Base-by-base conservation (phyloP, 2,888 invertebrate species). In the Parnassius apollo region DNA sequence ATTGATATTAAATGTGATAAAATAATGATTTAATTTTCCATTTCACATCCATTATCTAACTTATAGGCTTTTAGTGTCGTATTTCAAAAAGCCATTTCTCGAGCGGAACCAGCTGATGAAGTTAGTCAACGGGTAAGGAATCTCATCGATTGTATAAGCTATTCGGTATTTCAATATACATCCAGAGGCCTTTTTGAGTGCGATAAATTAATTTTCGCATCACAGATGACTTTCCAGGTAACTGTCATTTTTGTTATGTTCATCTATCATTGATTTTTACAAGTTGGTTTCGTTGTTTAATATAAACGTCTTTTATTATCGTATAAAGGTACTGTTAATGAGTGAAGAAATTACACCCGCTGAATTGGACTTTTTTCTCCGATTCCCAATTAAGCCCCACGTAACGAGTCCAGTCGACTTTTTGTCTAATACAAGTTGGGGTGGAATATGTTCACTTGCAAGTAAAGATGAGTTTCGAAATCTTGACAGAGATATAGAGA, bases 151-250 rank as follows among this genome's bases (percentile, higher is more conserved):
- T 97, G 97, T 82, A 98, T 99, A 74, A 97, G 97, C 46, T 98
- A 96, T 83, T 97, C 97, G 1, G 98, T 99, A 2, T 99, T 97
- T 81, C 96, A 97, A 85, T 99, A 99, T 87, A 98, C 98, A 3
- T 96, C 97, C 0, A 92, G 98, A 75, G 98, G 99, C 12, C 93
- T 99, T 55, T 99, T 99, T 83, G 98, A 99, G 88, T 97, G 97
- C 76, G 98, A 99, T 85, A 99, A 99, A 86, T 94, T 99, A 62
- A 98, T 98, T 78, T 98, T 98, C 86, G 96, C 97, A 7, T 96
- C 98, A 1, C 98, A 98, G 91, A 98, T 98, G 98, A 96, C 98
- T 11, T 98, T 99, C 83, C 97, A 97, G 93, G 97, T 96, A 80
- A n/a, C 4, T 25, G 1, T 9, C n/a, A 12, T 44, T 8, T 22